Base-by-base conservation (phyloP, 1,140 invertebrate genomes). In the Hestina assimilis region DNA sequence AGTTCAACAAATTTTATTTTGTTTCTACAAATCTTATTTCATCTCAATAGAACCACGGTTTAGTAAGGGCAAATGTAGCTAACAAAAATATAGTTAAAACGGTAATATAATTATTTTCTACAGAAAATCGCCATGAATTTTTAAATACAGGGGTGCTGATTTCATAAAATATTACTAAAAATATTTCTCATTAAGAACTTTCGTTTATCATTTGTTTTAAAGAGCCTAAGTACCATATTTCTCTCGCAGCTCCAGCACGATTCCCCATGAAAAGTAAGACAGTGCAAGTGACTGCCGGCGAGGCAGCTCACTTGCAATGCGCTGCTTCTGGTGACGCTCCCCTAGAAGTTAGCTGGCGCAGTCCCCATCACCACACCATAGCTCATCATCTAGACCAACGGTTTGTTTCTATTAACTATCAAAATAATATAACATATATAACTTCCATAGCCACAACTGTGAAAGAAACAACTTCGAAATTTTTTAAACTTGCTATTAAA, bases 241-340 rank as follows among this genome's bases (percentile, higher is more conserved):
- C 24, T 28, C n/a, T 42, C 31, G 24, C 74, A 96, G 95, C 95
- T 1, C 95, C 95, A 6, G 95, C 95, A 1, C 92, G 95, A 71
- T 96, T 97, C 74, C 91, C 93, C 70, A 93, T 94, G 88, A 93
- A 96, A 90, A 91, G 90, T 35, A 94, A 94, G 67, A 93, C 94
- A 75, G 91, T 94, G 23, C 93, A 94, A 57, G 93, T 94, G 42
- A 92, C 92, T 11, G 93, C 93, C 33, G 95, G 90, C 55, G 94
- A 92, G 79, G 93, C 92, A 81, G 94, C 92, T 42, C 94, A 92
- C 86, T 83, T 98, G 26, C 94, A 96, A 54, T 98, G 97, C 81
- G 94, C 95, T 42, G 96, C 96, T 0, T 92, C 95, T 21, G 96
- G 97, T 3, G 96, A 98, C 78, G 94, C 94, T 59, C 96, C 96